phyloP scores from a whole-genome alignment of 2,797 vertebrate genomes.

The Megalops cyprinoides region DNA sequence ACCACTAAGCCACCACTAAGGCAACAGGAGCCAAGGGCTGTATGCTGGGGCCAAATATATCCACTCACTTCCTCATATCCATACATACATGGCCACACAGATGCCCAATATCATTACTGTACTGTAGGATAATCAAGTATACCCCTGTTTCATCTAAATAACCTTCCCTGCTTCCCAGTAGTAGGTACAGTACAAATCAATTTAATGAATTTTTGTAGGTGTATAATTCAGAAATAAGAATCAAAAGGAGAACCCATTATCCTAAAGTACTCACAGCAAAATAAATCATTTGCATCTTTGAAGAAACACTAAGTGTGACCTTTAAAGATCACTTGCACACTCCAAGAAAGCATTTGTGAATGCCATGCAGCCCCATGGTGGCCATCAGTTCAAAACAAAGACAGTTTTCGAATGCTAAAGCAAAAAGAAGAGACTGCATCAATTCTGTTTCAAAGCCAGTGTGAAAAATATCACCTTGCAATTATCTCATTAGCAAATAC shows the following conservation, averaged over 20 bases:
- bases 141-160: too few species aligned
- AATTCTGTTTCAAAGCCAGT: background rate
- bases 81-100: conserved; percentile 2
- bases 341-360: conserved; percentile 3
- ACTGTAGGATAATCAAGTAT: conserved; percentile 1
- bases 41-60: background rate
- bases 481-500: background rate
- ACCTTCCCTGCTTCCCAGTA: background rate
- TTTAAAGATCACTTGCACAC: background rate
- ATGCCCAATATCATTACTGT: background rate
- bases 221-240: background rate
- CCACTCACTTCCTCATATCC: background rate
- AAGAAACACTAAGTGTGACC: conserved; percentile 3
- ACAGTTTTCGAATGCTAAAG: background rate
- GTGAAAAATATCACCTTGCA: background rate
- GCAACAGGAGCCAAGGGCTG: background rate
- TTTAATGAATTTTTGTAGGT: conserved; percentile 11
- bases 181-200: background rate
- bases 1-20: background rate
- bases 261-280: too few species aligned
- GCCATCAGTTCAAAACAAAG: conserved; percentile 10
- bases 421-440: background rate
- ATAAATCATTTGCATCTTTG: conserved; percentile 9
- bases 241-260: background rate
- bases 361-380: background rate